These are phyloP conservation scores for Smittia sp. DNA, from an alignment of 2,888 invertebrate genomes.

Conservation along the genomic window DNA sequence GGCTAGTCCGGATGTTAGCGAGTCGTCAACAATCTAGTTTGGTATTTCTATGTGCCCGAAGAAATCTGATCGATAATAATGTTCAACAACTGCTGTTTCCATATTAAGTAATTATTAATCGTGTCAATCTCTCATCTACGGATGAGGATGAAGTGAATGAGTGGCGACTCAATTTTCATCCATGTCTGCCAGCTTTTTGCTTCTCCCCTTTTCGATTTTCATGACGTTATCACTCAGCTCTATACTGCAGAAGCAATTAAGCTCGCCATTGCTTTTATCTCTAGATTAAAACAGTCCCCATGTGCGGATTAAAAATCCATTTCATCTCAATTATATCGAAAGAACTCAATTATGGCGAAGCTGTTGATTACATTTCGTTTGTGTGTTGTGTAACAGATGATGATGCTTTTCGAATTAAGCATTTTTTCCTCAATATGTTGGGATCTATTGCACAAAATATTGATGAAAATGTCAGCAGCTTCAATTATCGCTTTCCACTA, in stretches of 20 bases:
- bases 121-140: conserved; percentile 34
- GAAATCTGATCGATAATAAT: conserved; percentile 1
- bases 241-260: background rate
- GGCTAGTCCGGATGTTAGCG: too few relatives aligned
- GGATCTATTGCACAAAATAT: too few relatives aligned
- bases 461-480: too few relatives aligned
- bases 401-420: background rate
- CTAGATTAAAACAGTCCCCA: conserved; percentile 17
- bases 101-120: conserved; percentile 37
- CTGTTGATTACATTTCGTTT: conserved; percentile 1
- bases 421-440: background rate
- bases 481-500: too few relatives aligned
- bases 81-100: background rate
- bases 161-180: conserved; percentile 21
- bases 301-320: conserved; percentile 34
- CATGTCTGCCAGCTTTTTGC: conserved; percentile 7
- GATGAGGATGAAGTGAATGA: background rate
- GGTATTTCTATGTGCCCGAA: background rate
- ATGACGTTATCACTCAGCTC: background rate
- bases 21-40: background rate
- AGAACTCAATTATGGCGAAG: conserved; percentile 1
- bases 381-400: conserved; percentile 16
- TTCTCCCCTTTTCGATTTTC: background rate
- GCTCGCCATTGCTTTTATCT: conserved; percentile 2
- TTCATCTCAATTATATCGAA: conserved; percentile 29